Evolutionary conservation across 2,797 vertebrate genomes (phyloP).

Genomic region (Rhinatrema bivittatum): DNA sequence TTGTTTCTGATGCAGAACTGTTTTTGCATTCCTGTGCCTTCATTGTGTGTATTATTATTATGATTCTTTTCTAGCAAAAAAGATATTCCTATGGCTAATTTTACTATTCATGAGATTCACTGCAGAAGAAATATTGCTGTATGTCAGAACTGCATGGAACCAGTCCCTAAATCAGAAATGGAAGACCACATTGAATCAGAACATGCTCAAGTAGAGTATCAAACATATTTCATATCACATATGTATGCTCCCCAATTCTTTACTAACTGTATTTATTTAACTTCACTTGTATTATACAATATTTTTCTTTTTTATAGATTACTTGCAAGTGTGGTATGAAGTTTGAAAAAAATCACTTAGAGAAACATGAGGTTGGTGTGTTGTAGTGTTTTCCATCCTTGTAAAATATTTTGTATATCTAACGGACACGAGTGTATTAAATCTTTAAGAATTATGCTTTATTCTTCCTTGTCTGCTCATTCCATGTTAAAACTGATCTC

Average conservation of each 20-base stretch:
- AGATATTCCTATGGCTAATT: constrained; percentile 84
- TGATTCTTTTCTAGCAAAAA: constrained; percentile 71
- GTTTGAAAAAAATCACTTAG: constrained; percentile 73
- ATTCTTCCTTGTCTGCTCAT: too few relatives aligned
- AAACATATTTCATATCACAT: too few relatives aligned
- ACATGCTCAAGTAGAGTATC: constrained; percentile 68
- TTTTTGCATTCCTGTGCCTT: too few relatives aligned
- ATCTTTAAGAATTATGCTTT: too few relatives aligned
- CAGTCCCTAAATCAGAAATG: constrained; percentile 76
- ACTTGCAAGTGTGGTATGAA: constrained; percentile 85
- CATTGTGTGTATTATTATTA: too few relatives aligned
- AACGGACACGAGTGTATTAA: too few relatives aligned
- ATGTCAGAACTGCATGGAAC: constrained; percentile 80
- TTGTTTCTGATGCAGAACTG: not conserved
- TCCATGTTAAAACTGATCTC: too few relatives aligned
- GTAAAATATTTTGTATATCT: fast-evolving
- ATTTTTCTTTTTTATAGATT: constrained; percentile 69
- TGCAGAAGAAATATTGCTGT: constrained; percentile 84
- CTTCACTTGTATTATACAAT: too few relatives aligned
- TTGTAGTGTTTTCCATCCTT: fast-evolving
- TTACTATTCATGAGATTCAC: constrained; percentile 92
- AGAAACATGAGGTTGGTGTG: constrained; percentile 75
- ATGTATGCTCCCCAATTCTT: too few relatives aligned
- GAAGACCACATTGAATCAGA: constrained; percentile 75
- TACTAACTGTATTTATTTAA: too few relatives aligned